These are phyloP conservation scores for Aldabrachelys gigantea DNA, from an alignment of 2,113 vertebrate species.

Conservation along the genomic window DNA sequence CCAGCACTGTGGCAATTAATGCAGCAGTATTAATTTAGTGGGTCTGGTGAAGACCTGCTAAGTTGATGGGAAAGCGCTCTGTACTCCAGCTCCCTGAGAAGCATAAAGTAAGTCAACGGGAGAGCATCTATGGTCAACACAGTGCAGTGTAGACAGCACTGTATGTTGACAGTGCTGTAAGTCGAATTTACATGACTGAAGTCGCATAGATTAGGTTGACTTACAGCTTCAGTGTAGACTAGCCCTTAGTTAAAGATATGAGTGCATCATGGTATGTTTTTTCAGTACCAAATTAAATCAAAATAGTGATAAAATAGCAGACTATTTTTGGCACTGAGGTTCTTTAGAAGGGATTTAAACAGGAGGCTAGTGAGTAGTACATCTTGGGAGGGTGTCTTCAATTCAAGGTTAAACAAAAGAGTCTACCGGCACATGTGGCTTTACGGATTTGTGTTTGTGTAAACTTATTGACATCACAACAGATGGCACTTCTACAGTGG, in stretches of 20 bases:
- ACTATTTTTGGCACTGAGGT: constrained; percentile 37
- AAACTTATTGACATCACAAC: constrained; percentile 26
- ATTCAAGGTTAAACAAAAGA: constrained; percentile 54
- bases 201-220: no score
- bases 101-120: no score
- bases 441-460: constrained; percentile 31
- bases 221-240: no score
- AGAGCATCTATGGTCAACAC: no score
- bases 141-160: no score
- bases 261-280: constrained; percentile 1
- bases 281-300: constrained; percentile 21
- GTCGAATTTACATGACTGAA: no score
- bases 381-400: constrained; percentile 50
- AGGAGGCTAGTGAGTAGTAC: constrained; percentile 68
- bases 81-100: no score
- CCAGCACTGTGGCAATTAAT: no score
- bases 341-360: constrained; percentile 60
- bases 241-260: neutral
- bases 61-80: no score
- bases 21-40: no score
- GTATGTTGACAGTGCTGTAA: no score
- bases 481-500: neutral
- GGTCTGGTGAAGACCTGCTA: no score
- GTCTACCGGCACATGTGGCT: constrained; percentile 12
- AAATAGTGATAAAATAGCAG: neutral